Evolutionary conservation across 2,113 vertebrate genomes (phyloP).

Genomic region (Chloroceryle aenea): DNA sequence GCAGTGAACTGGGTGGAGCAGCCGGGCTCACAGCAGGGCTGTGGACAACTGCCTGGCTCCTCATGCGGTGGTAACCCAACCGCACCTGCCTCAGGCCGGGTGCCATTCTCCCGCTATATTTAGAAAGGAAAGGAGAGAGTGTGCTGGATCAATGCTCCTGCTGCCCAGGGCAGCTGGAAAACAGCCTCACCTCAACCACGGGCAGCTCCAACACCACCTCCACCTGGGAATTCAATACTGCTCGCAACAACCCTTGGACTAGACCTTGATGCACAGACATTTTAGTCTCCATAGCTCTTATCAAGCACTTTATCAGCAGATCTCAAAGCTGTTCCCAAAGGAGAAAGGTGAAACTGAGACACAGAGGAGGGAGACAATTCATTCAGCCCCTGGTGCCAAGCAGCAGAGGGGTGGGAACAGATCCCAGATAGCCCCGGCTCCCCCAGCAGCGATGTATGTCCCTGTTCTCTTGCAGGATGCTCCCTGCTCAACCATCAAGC

Average conservation of each 20-base stretch:
- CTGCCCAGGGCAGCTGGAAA: background rate
- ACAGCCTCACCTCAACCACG: background rate
- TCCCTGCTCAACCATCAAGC: background rate
- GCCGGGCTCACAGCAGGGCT: background rate
- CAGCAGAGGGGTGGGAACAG: accelerated
- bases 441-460: background rate
- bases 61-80: background rate
- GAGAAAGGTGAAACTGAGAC: background rate
- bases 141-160: background rate
- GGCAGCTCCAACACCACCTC: background rate
- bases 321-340: background rate
- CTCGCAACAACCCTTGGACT: slow-evolving; percentile 1
- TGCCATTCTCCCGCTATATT: slow-evolving; percentile 17
- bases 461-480: accelerated
- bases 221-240: background rate
- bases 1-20: background rate
- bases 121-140: slow-evolving; percentile 10
- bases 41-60: background rate
- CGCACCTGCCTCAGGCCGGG: background rate
- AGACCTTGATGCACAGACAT: background rate
- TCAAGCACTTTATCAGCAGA: background rate
- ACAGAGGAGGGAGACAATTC: background rate
- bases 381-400: background rate
- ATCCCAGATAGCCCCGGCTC: background rate
- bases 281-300: background rate